Percentiles rank a stretch among this genome's conserved stretches.
Conservation (phyloP, 1,140 invertebrate genomes). For the Pachypeltis micranthus region DNA sequence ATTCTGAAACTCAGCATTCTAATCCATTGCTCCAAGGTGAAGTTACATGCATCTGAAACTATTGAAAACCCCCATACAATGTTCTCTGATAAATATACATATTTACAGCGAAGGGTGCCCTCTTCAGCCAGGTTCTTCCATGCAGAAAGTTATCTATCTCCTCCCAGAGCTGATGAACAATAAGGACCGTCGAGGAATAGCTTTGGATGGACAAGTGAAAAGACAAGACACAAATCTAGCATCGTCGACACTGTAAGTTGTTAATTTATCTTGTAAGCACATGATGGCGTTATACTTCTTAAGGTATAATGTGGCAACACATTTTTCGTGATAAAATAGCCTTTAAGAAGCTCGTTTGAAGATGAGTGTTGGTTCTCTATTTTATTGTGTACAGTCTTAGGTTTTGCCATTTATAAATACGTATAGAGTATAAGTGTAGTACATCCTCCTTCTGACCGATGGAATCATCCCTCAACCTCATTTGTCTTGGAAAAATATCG, state of each 20-base stretch:
- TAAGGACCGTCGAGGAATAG: constrained; percentile 82
- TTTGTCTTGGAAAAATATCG: no score
- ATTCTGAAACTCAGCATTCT: no score
- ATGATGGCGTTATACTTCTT: no score
- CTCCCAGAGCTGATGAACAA: constrained; percentile 67
- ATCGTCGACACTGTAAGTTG: constrained; percentile 84
- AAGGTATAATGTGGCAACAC: background rate
- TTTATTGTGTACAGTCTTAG: background rate
- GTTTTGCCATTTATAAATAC: no score
- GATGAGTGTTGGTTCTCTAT: background rate
- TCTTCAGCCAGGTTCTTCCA: constrained; percentile 79
- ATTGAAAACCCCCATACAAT: background rate
- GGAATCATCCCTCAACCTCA: no score
- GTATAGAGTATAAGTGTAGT: no score
- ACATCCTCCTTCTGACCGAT: no score
- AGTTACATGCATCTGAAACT: no score
- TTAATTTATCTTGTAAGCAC: no score
- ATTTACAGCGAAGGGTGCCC: constrained; percentile 77
- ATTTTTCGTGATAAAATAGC: no score
- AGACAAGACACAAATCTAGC: constrained; percentile 76
- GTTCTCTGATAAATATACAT: background rate
- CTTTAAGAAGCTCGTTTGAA: no score
- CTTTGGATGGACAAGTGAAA: constrained; percentile 88
- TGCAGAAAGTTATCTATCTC: constrained; percentile 85
- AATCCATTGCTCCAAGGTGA: no score